Base-by-base conservation (phyloP, 2,888 invertebrate species). In the Mythimna ferrago region DNA sequence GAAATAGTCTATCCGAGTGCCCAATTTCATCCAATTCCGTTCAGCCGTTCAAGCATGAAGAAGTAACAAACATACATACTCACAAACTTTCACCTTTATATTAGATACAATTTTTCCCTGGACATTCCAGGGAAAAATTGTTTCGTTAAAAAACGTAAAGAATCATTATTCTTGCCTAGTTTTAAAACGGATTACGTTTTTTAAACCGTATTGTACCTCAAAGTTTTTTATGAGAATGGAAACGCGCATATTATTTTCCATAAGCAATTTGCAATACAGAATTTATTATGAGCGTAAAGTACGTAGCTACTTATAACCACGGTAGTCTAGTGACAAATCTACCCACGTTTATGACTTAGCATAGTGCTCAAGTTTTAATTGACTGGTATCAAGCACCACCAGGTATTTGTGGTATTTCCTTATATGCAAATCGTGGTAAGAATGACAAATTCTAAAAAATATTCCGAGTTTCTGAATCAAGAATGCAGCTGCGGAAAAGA, bases 401-500 rank as follows among this genome's bases (percentile, higher is more conserved):
- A 35, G 35, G 53, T 62, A 54, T 44, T 65, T 35, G 35, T 44
- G 14, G 21, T 63, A 84, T 73, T 79, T 82, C 82, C 84, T 71
- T n/a, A n/a, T 78, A 66, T 32, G 60, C 21, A 67, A 64, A 71
- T 57, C 21, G 41, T 66, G 41, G 53, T 48, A 53, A 61, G 38
- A 58, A 3, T n/a, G 21, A 73, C 44, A 2, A n/a, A 68, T 53
- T 61, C 32, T 51, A n/a, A 41, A 71, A 51, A 60, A 56, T 48
- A 6, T 11, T 16, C 48, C 48, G 5, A 5, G 44, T 44, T 44
- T 14, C 44, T 5, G 11, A 44, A 44, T 14, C 6, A 6, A 4
- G 6, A n/a, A n/a, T n/a, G n/a, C n/a, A n/a, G n/a, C n/a, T n/a
- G n/a, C n/a, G n/a, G n/a, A n/a, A n/a, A n/a, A n/a, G n/a, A n/a